phyloP scores from a whole-genome alignment of 2,888 invertebrate species.

The Scaptodrosophila latifasciaeformis region DNA sequence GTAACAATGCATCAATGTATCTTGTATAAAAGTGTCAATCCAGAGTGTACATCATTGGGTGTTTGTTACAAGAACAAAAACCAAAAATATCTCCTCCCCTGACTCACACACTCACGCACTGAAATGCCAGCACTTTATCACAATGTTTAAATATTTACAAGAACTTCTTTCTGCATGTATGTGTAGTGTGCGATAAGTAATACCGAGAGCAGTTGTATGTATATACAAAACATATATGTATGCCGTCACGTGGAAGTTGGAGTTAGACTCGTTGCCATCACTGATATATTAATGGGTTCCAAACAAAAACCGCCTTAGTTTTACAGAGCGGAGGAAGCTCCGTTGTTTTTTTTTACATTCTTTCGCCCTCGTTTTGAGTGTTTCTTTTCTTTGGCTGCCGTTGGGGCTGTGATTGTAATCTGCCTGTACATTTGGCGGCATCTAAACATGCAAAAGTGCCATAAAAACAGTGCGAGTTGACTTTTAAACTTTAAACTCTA shows the following conservation, averaged over 20 bases:
- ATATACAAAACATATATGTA: no score
- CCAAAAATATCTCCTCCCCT: no score
- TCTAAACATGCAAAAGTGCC: slow-evolving; percentile 17
- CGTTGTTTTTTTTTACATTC: slow-evolving; percentile 32
- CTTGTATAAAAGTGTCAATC: no score
- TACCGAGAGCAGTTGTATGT: no score
- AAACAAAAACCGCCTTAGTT: no score
- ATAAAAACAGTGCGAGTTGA: slow-evolving; percentile 19
- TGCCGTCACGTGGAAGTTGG: slow-evolving; percentile 1
- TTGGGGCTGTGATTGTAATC: slow-evolving; percentile 41
- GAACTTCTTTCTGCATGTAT: no score
- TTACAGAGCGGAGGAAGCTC: no score
- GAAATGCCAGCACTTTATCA: no score
- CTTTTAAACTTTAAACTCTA: slow-evolving; percentile 60
- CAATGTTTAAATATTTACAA: no score
- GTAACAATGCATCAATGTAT: slow-evolving; percentile 16
- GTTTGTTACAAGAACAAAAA: no score
- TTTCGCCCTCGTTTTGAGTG: neutral
- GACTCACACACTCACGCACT: slow-evolving; percentile 3
- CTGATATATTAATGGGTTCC: neutral
- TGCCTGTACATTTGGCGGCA: slow-evolving; percentile 39
- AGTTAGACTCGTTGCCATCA: neutral
- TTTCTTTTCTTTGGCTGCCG: slow-evolving; percentile 11
- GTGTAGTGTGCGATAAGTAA: no score
- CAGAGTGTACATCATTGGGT: no score